Evolutionary conservation across 2,888 invertebrate genomes (phyloP).

Genomic region (Oscheius sp.): DNA sequence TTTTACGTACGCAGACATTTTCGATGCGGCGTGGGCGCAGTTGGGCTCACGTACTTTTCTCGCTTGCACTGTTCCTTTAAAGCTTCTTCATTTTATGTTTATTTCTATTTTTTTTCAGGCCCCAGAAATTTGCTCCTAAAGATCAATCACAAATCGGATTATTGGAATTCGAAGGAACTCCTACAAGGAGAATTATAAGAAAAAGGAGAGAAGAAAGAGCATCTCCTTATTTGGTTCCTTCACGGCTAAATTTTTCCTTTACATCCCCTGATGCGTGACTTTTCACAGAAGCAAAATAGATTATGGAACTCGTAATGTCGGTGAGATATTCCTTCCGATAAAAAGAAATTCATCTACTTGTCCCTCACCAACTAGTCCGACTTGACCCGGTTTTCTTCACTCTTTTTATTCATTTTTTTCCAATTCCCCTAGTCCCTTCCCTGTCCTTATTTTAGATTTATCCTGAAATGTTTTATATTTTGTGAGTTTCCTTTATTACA

Average conservation of each 20-base stretch:
- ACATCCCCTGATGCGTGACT: slow-evolving; percentile 11
- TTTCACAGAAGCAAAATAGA: too few species aligned
- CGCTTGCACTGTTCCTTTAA: too few species aligned
- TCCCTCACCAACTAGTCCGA: neutral
- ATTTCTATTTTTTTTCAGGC: neutral
- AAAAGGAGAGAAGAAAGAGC: neutral
- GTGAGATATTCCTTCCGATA: neutral
- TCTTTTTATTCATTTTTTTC: slow-evolving; percentile 12
- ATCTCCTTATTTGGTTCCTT: neutral
- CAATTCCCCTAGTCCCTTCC: neutral
- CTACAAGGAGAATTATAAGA: neutral
- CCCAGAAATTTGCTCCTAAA: neutral
- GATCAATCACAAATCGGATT: neutral
- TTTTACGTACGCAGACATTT: too few species aligned
- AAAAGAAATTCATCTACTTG: too few species aligned
- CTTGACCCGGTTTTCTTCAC: slow-evolving; percentile 3
- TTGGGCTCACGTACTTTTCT: too few species aligned
- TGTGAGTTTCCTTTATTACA: slow-evolving; percentile 8
- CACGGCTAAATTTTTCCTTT: slow-evolving; percentile 7
- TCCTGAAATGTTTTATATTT: slow-evolving; percentile 17
- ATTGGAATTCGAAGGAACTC: neutral
- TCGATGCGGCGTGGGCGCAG: too few species aligned
- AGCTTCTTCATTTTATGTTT: too few species aligned
- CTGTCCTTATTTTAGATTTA: too few species aligned
- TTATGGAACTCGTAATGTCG: neutral